Base-by-base conservation (phyloP, 2,888 invertebrate species). In the Cenopis cana region DNA sequence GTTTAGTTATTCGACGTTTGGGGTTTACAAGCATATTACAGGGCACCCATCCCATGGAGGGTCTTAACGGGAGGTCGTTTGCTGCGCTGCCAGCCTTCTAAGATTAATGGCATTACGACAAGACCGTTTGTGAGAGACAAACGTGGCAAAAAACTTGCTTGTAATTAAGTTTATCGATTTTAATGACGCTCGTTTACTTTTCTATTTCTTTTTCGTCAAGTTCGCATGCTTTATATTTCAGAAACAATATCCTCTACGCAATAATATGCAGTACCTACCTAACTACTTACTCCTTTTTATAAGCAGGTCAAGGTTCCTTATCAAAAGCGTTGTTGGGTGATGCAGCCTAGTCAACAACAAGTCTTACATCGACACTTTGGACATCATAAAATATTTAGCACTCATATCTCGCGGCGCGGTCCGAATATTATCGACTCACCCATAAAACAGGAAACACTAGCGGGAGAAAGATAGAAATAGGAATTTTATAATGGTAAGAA, bases 361-460 rank as follows among this genome's bases (percentile, higher is more conserved):
- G 84, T 82, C 78, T 79, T 80, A 79, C 82, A 83, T 85, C 80
- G 81, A 84, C 83, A 85, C 86, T 76, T 76, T 86, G 91, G 91
- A 91, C 90, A 88, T 86, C 88, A 88, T 92, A 92, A 91, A 92
- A 92, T 91, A 91, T 93, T 90, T 90, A 91, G 89, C 89, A 90
- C 89, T 86, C 87, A 89, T 91, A 90, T 90, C 89, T 89, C 79
- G 81, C 78, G 76, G 81, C 88, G 86, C 87, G 86, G 87, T 87
- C 89, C 87, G 86, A 91, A 90, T 91, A 93, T 92, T 92, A 93
- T 92, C 90, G 91, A 89, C 89, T 89, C 77, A 86, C 82, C 87
- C 86, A 90, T 92, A 92, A 93, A 93, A 91, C 80, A 84, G 82
- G 85, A 86, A 89, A 89, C 84, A 89, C 86, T 78, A 82, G 84